Evolutionary conservation across 2,797 vertebrate genomes (phyloP).

Genomic region (Acestrorhynchus altus): DNA sequence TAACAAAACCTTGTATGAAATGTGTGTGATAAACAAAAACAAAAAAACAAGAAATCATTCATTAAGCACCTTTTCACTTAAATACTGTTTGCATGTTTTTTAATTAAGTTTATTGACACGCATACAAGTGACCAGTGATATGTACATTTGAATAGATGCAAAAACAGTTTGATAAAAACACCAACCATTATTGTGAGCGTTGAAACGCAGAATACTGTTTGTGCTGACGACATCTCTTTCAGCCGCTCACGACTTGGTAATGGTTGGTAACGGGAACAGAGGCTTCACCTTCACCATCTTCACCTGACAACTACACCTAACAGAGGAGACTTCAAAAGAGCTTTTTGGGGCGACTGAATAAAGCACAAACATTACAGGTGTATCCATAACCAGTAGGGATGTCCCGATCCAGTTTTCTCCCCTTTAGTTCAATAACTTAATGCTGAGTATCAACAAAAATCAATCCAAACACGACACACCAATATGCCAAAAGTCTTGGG

Average conservation of each 20-base stretch:
- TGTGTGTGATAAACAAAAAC: too few species aligned
- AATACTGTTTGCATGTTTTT: not conserved
- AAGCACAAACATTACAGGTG: conserved; percentile 1
- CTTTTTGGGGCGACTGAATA: not conserved
- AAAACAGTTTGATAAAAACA: conserved; percentile 21
- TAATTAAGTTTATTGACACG: conserved; percentile 36
- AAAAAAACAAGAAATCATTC: conserved; percentile 1
- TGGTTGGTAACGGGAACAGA: not conserved
- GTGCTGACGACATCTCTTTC: not conserved
- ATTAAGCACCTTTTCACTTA: not conserved
- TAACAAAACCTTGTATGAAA: too few species aligned
- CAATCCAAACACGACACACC: too few species aligned
- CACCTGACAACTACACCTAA: not conserved
- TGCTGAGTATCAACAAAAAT: too few species aligned
- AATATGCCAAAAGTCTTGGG: too few species aligned
- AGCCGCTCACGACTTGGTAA: not conserved
- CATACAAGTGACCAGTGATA: conserved; percentile 31
- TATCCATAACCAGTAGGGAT: not conserved
- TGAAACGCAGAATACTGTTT: conserved; percentile 23
- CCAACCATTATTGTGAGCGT: not conserved
- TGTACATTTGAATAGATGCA: conserved; percentile 24
- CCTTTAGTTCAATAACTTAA: too few species aligned
- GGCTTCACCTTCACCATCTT: not conserved
- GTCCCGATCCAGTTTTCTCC: too few species aligned
- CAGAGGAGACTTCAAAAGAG: not conserved